Base-by-base conservation (phyloP, 2,797 vertebrate genomes). In the Rhinichthys osculus region DNA sequence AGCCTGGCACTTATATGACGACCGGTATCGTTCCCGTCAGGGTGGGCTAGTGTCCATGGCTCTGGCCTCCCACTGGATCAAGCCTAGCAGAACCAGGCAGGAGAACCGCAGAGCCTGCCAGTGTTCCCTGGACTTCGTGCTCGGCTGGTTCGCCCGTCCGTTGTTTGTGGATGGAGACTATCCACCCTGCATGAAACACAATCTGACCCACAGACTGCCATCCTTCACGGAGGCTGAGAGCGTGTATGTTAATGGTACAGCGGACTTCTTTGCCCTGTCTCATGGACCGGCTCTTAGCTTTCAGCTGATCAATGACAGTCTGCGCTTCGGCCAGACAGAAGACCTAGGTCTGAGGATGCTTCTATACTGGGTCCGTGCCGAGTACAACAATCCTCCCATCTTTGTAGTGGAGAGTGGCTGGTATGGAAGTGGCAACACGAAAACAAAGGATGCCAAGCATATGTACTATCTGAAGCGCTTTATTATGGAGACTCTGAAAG, bases 391-490 rank as follows among this genome's bases (percentile, higher is more conserved):
- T 54, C 97, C 98, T 0, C 93, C 93, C 38, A 96, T 99, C 92
- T 97, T 99, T 87, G 96, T 99, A 91, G 97, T 98, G 91, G 97
- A 99, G 92, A 99, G 96, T 13, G 96, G 98, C 23, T 99, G 98
- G 98, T 98, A 97, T 13, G 97, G 98, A 87, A 95, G 95, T 1
- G 96, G 97, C 47, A 97, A 92, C 85, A 98, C 97, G 38, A 97
- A 96, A 90, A 97, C 93, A 23, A 97, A 99, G 89, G 98, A 99
- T 90, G 96, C 97, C 40, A 98, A 97, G 89, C 96, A 97, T 76
- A 97, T 98, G 96, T 98, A 97, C 92, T 98, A 98, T 93, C 96
- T 99, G 70, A 99, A 99, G 90, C 96, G 96, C 88, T 99, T 99
- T 91, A 94, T 99, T 57, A 95, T 96, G 90, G 98, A 98, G 91